phyloP scores from a whole-genome alignment of 2,797 vertebrate species.

The Poeciliopsis paucimaculata region DNA sequence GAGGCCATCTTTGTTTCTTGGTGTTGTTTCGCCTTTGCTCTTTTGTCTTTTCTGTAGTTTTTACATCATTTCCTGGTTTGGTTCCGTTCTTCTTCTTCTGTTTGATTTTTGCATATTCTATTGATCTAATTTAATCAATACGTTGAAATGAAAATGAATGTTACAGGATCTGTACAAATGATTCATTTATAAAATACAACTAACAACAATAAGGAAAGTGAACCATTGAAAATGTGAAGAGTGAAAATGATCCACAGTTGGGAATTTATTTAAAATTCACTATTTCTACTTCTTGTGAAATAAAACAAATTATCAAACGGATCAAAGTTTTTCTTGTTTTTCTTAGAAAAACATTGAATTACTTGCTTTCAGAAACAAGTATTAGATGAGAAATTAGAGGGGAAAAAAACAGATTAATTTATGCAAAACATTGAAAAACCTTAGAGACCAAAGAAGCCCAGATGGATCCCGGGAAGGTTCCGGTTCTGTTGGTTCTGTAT shows the following conservation, averaged over 20 bases:
- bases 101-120: background rate
- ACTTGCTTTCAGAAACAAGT: background rate
- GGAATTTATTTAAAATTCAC: background rate
- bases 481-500: background rate
- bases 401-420: background rate
- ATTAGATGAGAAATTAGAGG: background rate
- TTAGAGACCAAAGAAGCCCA: background rate
- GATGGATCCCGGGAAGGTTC: background rate
- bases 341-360: background rate
- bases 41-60: background rate
- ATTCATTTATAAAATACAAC: background rate
- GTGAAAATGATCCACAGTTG: background rate
- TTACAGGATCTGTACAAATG: background rate
- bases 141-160: background rate
- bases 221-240: background rate
- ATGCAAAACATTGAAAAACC: background rate
- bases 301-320: background rate
- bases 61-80: background rate
- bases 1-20: slow-evolving; percentile 1
- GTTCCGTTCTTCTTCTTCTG: background rate
- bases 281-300: background rate
- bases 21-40: background rate
- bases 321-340: background rate
- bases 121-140: background rate
- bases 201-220: background rate